Conservation (phyloP, 2,113 vertebrate species). For the Ameiurus melas region DNA sequence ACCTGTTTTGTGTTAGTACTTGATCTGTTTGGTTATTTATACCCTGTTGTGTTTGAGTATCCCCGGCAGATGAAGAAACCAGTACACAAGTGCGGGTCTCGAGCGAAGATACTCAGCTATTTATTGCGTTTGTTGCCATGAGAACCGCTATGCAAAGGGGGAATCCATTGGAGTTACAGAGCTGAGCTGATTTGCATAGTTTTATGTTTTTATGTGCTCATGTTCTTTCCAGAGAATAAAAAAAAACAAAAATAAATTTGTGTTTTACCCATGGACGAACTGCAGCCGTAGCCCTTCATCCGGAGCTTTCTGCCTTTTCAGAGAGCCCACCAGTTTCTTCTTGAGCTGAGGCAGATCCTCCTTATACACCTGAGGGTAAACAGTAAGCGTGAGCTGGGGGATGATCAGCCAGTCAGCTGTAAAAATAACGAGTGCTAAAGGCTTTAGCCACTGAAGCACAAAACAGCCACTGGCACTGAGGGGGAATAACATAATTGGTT, state of each 20-base stretch:
- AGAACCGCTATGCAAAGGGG: neutral
- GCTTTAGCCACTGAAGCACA: constrained; percentile 26
- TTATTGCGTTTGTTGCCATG: neutral
- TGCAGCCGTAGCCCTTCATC: constrained; percentile 90
- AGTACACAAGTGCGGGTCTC: neutral
- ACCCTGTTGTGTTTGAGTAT: neutral
- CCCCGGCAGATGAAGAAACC: neutral
- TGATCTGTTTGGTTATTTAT: neutral
- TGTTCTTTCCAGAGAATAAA: neutral
- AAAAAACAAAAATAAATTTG: neutral
- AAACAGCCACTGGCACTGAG: constrained; percentile 16
- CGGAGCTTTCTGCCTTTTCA: constrained; percentile 88
- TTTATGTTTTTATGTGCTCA: neutral
- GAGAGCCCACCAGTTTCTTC: constrained; percentile 85
- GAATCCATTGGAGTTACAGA: neutral
- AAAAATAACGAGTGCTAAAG: constrained; percentile 50
- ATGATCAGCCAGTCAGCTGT: constrained; percentile 47
- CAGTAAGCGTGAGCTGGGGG: neutral
- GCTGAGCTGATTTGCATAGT: neutral
- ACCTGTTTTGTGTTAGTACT: neutral
- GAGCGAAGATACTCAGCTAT: neutral
- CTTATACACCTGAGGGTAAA: constrained; percentile 89
- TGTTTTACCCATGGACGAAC: constrained; percentile 90
- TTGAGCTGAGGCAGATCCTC: constrained; percentile 97
- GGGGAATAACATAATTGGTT: neutral